Base-by-base conservation (phyloP, 2,888 invertebrate genomes). In the Coecobrya sp. region DNA sequence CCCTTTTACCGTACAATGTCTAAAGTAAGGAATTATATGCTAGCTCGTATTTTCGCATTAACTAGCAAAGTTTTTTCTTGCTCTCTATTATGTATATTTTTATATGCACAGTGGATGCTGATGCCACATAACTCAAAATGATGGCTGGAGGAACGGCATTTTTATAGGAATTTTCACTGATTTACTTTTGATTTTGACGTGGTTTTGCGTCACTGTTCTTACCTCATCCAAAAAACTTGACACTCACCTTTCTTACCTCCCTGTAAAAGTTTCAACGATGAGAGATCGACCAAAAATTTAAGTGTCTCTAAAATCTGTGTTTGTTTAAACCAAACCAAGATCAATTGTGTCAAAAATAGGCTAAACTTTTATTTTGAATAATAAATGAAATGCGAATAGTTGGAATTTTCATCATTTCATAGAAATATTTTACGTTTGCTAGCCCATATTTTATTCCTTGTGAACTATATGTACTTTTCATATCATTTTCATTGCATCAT, bases 171-270 rank as follows among this genome's bases (percentile, higher is more conserved):
- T 8, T 49, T 52, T 30, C 22, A 16, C 52, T 81, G 52, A 81
- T 81, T 52, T 81, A 81, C 27, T 52, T 52, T 81, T 52, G 79
- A 52, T 81, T 81, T 81, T 81, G 76, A 76, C n/a, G 76, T 36
- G 2, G 36, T 36, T 36, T n/a, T n/a, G n/a, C n/a, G n/a, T n/a
- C n/a, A n/a, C n/a, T n/a, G n/a, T n/a, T n/a, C n/a, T n/a, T n/a
- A n/a, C n/a, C n/a, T n/a, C n/a, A 25, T 4, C 7, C n/a, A n/a
- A 13, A 76, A 45, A 25, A 49, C 45, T 52, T 13, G 79, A 81
- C 55, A 25, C 52, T 76, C n/a, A n/a, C 27, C 2, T 27, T 16
- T 42, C 22, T 11, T 16, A 59, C 19, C 7, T 1, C 22, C 5
- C 7, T 59, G 8, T n/a, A 59, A 59, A 59, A 7, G 59, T 59